A percentile compares a stretch with the other conserved stretches of the same genome.
These are phyloP conservation scores for Bradypus variegatus DNA, from an alignment of 2,797 vertebrate genomes.

Conservation along the genomic window DNA sequence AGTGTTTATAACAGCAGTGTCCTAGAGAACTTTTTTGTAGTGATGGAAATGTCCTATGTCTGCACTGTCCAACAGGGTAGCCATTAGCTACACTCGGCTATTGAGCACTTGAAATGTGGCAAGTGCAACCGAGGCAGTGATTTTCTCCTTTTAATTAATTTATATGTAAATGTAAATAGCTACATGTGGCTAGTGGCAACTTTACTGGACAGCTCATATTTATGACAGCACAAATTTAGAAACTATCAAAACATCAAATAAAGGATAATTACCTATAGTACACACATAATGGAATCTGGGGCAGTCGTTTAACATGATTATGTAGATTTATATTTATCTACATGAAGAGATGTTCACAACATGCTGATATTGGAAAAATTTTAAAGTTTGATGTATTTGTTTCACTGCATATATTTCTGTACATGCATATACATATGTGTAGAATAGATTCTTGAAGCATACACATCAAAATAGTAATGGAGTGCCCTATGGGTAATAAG, in stretches of 20 bases:
- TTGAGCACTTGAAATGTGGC: neutral
- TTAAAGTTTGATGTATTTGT: neutral
- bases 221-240: neutral
- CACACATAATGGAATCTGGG: neutral
- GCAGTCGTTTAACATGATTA: conserved; percentile 16
- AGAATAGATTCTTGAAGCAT: neutral
- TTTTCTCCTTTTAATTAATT: conserved; percentile 2
- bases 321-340: neutral
- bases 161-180: neutral
- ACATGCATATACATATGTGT: neutral
- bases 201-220: neutral
- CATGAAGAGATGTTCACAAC: conserved; percentile 1
- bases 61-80: neutral
- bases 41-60: neutral
- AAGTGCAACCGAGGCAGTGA: neutral
- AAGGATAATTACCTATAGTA: neutral
- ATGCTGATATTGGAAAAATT: neutral
- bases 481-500: neutral
- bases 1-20: neutral
- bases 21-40: neutral
- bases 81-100: neutral
- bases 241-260: conserved; percentile 16
- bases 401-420: neutral
- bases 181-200: neutral
- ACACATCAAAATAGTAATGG: neutral